phyloP scores from a whole-genome alignment of 2,888 invertebrate species.

The Nebria brevicollis region DNA sequence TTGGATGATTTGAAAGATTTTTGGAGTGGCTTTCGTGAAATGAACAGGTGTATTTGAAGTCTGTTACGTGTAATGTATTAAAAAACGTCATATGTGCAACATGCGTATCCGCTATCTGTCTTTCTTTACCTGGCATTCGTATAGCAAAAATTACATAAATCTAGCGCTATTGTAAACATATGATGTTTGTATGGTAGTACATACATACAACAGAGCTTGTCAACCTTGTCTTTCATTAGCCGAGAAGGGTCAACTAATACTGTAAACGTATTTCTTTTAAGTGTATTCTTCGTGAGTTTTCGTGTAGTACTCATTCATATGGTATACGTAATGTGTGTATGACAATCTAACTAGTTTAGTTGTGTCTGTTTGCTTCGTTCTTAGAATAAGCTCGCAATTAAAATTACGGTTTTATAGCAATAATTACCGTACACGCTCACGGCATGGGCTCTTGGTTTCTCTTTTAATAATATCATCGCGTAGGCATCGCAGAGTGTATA shows the following conservation, averaged over 20 bases:
- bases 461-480: not conserved
- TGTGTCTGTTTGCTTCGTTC: conserved; percentile 15
- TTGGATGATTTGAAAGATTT: not conserved
- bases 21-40: not conserved
- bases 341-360: not conserved
- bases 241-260: not conserved
- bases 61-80: not conserved
- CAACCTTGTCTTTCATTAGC: not conserved
- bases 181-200: conserved; percentile 6
- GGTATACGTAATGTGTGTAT: not conserved
- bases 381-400: conserved; percentile 40
- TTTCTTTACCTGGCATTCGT: conserved; percentile 8
- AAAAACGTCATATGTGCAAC: conserved; percentile 26
- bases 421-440: conserved; percentile 28
- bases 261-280: too few species aligned
- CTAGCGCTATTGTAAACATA: conserved; percentile 17
- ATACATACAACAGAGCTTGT: not conserved
- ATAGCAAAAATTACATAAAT: conserved; percentile 16
- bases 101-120: conserved; percentile 29
- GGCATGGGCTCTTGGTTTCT: not conserved
- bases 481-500: not conserved
- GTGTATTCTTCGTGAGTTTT: too few species aligned
- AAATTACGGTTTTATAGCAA: conserved; percentile 43
- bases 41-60: not conserved
- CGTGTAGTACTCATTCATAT: not conserved